Percentiles rank a stretch among this genome's conserved stretches.
Evolutionary conservation across 2,797 vertebrate genomes (phyloP).

Genomic region (Diglossa cyanea): DNA sequence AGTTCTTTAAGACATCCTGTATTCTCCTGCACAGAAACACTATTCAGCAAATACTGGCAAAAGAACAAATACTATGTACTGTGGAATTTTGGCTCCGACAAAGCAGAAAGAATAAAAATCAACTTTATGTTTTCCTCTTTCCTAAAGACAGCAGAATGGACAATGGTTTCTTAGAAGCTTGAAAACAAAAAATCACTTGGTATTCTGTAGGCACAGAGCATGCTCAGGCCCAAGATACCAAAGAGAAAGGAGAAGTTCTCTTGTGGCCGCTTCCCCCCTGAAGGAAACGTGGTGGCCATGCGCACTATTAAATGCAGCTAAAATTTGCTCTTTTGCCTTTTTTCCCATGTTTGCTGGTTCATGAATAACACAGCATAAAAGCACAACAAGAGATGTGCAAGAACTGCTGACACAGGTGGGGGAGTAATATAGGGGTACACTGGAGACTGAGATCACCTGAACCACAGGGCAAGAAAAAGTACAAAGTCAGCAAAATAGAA

Average conservation of each 20-base stretch:
- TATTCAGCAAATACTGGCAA: constrained; percentile 25
- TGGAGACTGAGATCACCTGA: not conserved
- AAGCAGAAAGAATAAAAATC: not conserved
- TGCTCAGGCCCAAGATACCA: not conserved
- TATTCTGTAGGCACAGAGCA: not conserved
- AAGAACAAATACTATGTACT: not conserved
- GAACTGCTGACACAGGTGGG: not conserved
- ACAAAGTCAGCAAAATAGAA: not conserved
- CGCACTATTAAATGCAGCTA: not conserved
- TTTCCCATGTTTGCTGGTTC: not conserved
- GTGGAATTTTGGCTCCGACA: not conserved
- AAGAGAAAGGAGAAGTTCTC: not conserved
- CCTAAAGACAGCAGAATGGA: not conserved
- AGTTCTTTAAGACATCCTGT: not conserved
- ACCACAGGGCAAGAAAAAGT: not conserved
- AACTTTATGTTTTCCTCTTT: not conserved
- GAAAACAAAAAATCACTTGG: not conserved
- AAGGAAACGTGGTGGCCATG: not conserved
- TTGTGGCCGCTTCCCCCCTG: not conserved
- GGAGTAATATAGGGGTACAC: not conserved
- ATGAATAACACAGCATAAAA: not conserved
- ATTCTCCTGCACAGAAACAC: constrained; percentile 23
- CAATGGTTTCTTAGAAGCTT: constrained; percentile 17
- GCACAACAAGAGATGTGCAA: not conserved
- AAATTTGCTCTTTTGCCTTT: not conserved